Evolutionary conservation across 2,797 vertebrate genomes (phyloP).

Genomic region (Myotis pilosus): DNA sequence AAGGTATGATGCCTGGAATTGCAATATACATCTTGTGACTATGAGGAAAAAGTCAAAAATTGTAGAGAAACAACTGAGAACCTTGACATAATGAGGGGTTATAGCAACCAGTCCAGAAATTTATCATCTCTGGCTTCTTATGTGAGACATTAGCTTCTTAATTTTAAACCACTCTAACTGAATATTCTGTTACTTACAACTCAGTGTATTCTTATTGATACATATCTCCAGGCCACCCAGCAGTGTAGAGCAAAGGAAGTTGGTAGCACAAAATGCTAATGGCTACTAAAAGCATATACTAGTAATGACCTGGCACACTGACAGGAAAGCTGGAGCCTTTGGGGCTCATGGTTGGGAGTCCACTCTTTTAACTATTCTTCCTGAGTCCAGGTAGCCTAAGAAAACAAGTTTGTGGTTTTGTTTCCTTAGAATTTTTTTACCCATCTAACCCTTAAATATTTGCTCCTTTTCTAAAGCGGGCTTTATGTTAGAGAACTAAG

Average conservation of each 20-base stretch:
- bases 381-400: not conserved
- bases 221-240: not conserved
- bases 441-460: not conserved
- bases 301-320: not conserved
- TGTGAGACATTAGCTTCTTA: not conserved
- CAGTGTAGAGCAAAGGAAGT: not conserved
- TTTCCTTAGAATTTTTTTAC: not conserved
- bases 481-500: not conserved
- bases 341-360: not conserved
- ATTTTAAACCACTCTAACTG: not conserved
- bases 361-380: not conserved
- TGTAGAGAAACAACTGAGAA: not conserved
- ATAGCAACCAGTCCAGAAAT: not conserved
- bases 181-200: not conserved
- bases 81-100: not conserved
- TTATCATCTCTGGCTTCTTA: not conserved
- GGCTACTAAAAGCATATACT: too few relatives aligned
- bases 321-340: not conserved
- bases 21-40: not conserved
- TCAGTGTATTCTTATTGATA: not conserved
- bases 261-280: not conserved
- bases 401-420: not conserved
- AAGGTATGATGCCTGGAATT: not conserved
- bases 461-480: not conserved
- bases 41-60: not conserved